These are phyloP conservation scores for Dolichomitus sp. DNA, from an alignment of 2,888 invertebrate species.

Conservation along the genomic window DNA sequence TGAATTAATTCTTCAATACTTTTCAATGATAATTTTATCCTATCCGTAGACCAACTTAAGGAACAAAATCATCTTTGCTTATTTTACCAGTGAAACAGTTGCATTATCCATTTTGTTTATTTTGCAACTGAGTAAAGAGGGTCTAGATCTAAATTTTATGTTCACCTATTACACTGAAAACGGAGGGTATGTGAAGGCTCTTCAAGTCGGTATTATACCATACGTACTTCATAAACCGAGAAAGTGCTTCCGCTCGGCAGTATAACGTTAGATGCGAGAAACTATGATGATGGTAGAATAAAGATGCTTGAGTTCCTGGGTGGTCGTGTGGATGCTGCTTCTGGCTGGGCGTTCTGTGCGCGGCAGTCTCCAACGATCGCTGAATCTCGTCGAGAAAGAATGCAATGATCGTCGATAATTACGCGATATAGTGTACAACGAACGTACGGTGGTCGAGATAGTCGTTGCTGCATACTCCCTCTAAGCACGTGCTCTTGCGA, in stretches of 20 bases:
- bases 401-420: constrained; percentile 66
- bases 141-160: neutral
- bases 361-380: constrained; percentile 13
- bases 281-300: constrained; percentile 56
- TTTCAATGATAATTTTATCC: neutral
- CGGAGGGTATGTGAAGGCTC: constrained; percentile 1
- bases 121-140: neutral
- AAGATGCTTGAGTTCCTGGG: constrained; percentile 63
- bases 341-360: neutral
- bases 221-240: constrained; percentile 33
- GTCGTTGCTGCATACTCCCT: constrained; percentile 41
- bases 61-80: neutral
- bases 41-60: neutral
- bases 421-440: constrained; percentile 37
- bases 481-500: constrained; percentile 19
- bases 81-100: neutral
- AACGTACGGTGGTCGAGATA: constrained; percentile 31
- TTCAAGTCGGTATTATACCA: constrained; percentile 36
- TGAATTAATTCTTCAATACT: neutral
- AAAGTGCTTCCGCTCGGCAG: constrained; percentile 60
- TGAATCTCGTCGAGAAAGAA: constrained; percentile 50
- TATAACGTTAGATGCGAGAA: constrained; percentile 57
- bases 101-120: neutral
- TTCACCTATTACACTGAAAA: constrained; percentile 14
- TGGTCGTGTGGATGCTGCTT: constrained; percentile 54